A percentile compares a stretch with the other conserved stretches of the same genome.
Evolutionary conservation across 1,140 invertebrate species (phyloP).

Genomic region (Mizuhopecten yessoensis): DNA sequence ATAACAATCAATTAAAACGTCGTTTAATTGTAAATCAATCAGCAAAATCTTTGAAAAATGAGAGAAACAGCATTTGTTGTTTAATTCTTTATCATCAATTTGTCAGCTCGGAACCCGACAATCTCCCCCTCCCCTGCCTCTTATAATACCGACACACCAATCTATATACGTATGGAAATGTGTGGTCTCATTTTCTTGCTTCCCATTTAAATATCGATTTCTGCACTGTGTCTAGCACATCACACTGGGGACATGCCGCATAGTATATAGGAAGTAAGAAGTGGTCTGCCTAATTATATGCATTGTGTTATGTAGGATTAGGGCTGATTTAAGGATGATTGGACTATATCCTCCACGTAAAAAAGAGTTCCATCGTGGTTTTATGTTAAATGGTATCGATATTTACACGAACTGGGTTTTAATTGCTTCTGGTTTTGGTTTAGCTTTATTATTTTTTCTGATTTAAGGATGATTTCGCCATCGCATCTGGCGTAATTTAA

Average conservation of each 20-base stretch:
- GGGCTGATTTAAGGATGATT: background rate
- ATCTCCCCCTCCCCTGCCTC: background rate
- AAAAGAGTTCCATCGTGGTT: background rate
- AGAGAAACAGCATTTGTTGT: too few relatives aligned
- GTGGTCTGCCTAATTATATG: background rate
- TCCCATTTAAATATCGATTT: constrained; percentile 38
- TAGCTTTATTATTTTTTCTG: background rate
- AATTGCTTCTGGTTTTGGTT: background rate
- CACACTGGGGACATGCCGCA: constrained; percentile 17
- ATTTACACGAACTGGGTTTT: background rate
- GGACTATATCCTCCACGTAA: background rate
- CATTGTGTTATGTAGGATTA: background rate
- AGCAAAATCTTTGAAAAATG: too few relatives aligned
- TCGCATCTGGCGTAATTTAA: background rate
- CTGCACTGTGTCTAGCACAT: background rate
- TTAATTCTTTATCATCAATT: too few relatives aligned
- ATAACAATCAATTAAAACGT: too few relatives aligned
- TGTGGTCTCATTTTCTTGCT: constrained; percentile 16
- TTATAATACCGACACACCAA: background rate
- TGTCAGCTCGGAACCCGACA: too few relatives aligned
- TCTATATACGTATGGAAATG: constrained; percentile 39
- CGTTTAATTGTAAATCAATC: too few relatives aligned
- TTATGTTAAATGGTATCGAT: background rate
- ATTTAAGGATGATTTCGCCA: background rate
- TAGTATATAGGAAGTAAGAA: background rate